Base-by-base conservation (phyloP, 2,888 invertebrate genomes). In the Tortrix viridana region DNA sequence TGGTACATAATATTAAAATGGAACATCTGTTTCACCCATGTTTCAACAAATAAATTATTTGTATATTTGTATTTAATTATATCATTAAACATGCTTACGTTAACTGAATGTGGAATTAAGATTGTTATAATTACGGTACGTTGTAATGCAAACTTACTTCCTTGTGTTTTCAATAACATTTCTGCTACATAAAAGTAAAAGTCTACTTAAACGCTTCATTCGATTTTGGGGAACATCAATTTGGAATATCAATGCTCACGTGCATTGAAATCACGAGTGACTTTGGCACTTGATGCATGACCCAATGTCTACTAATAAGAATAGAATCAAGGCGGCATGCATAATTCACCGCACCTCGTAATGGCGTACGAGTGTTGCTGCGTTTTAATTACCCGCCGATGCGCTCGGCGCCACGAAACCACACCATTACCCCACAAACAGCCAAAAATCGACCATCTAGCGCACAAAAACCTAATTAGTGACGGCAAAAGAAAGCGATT, bases 401-500 rank as follows among this genome's bases (percentile, higher is more conserved):
- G 56, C 52, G 67, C 32, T 47, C 44, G 23, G 16, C 4, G 14
- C 32, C 12, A 26, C 26, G 26, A 43, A 32, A 37, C 50, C 50
- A 20, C 14, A 37, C 70, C 59, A 76, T 76, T 75, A 71, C 57
- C 26, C 23, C 70, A 73, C 69, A 78, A 74, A 73, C 69, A 63
- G 58, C 64, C 71, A 50, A 74, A 75, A 76, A 76, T 74, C 70
- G 61, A 60, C 68, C 57, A 60, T 43, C 63, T 54, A 43, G 14
- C 37, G 19, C 70, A 68, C 73, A 75, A 74, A 75, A 70, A 70
- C 73, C 76, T 74, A 82, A 82, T 85, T 81, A 82, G 74, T 69
- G 59, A 65, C 77, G 72, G 69, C 69, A 67, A 79, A 81, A 79
- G 80, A 82, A 79, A 81, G 77, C 77, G 73, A 79, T 86, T 86